Base-by-base conservation (phyloP, 2,888 invertebrate genomes). In the Diarsia mendica region DNA sequence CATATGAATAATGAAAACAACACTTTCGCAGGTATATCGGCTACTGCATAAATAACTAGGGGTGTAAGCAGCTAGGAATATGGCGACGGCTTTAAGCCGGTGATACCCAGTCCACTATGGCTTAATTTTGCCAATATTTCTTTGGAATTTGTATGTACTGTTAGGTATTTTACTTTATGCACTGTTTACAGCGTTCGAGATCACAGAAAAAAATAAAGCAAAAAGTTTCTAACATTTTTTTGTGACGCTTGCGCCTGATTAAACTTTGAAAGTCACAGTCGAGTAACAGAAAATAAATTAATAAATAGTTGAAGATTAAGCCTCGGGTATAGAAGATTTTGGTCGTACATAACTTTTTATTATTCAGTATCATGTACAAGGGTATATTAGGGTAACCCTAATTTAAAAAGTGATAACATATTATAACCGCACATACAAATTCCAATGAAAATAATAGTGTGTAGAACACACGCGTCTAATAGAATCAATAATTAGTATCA, bases 11-110 rank as follows among this genome's bases (percentile, higher is more conserved):
- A 89, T 85, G 85, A 85, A 87, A 89, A 89, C 85, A 85, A 67
- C 77, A 91, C 91, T 92, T 91, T 92, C 91, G 93, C 94, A 88
- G 76, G 28, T 82, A 74, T 82, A 74, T 67, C 60, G 71, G 80
- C 83, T 77, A 77, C 79, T 75, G 81, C 85, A 88, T 83, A 83
- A 81, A 73, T 74, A 77, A 75, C 61, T 74, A 75, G 79, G 85
- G 84, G 85, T 82, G 66, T 75, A 67, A 81, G 71, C 66, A 79
- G 79, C 69, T 48, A 53, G 33, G 67, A 74, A 68, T 46, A 64
- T 61, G 69, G 18, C 63, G 39, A 58, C 60, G 51, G 49, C 28
- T 9, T 18, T 46, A 3, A 20, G 9, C 1, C 28, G 15, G 6
- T 33, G 49, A 18, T 23, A 20, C 9, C 33, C 63, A 70, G 77